phyloP scores from a whole-genome alignment of 2,113 vertebrate genomes.

The Cryptotis parvus region DNA sequence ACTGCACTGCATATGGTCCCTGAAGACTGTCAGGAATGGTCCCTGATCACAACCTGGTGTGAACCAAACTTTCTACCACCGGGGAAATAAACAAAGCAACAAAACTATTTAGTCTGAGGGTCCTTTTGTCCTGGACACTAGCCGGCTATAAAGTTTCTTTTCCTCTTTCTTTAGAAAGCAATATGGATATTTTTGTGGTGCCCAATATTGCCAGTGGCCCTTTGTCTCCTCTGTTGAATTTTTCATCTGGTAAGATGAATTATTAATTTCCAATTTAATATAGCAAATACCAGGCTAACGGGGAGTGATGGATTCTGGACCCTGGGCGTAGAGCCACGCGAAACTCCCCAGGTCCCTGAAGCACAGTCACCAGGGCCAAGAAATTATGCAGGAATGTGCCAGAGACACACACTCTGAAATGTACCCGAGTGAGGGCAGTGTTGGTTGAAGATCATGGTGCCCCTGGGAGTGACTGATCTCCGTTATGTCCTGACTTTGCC shows the following conservation, averaged over 20 bases:
- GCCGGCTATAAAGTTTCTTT: not conserved
- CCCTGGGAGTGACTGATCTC: not conserved
- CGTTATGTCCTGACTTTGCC: not conserved
- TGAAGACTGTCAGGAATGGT: too few relatives aligned
- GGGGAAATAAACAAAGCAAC: not conserved
- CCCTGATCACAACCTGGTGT: too few relatives aligned
- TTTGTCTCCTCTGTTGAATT: constrained; percentile 65
- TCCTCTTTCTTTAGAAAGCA: not conserved
- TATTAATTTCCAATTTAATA: constrained; percentile 77
- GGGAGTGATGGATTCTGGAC: constrained; percentile 50
- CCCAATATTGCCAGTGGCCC: not conserved
- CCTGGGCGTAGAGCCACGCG: constrained; percentile 69
- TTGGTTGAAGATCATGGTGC: not conserved
- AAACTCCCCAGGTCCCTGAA: constrained; percentile 53
- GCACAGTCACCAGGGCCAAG: constrained; percentile 21
- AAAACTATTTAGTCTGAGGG: not conserved
- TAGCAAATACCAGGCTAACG: constrained; percentile 35
- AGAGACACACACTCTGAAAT: constrained; percentile 45
- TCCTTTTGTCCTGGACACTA: not conserved
- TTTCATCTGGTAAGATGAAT: constrained; percentile 71
- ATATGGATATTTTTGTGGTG: constrained; percentile 18
- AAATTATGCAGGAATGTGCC: constrained; percentile 47
- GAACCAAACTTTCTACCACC: not conserved
- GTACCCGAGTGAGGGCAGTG: not conserved
- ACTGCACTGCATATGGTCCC: too few relatives aligned